Base-by-base conservation (phyloP, 2,113 vertebrate genomes). In the Chascanopsetta lugubris region DNA sequence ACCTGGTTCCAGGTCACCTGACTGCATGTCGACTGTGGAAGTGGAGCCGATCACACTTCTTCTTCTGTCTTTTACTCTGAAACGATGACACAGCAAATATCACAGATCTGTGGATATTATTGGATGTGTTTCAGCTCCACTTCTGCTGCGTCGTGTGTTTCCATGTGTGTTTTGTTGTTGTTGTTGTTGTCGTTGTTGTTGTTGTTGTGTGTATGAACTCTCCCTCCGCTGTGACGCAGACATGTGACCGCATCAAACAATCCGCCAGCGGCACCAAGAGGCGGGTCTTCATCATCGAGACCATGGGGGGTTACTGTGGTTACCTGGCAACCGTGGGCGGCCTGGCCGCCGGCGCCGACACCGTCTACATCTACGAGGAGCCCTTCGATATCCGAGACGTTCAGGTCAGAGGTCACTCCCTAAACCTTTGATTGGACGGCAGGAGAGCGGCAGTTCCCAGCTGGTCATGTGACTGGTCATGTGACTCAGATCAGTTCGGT, bases 281-380 rank as follows among this genome's bases (percentile, higher is more conserved):
- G 0, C 92, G 96, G 0, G 96, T 99, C 0, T 99, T 99, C 93
- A 98, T 98, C 94, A 99, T 99, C 0, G 97, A 99, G 91, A 98
- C 97, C 8, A 99, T 99, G 97, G 96, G 97, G 0, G 97, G 97
- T 25, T 99, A 96, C 84, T 98, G 97, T 0, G 97, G 97, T 6
- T 99, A 99, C 80, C 90, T 99, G 92, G 96, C 97, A 46, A 98
- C 93, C 2, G 96, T 99, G 88, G 96, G 96, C 0, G 97, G 92
- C 1, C 94, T 99, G 2, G 95, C 97, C 0, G 93, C 96, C 0
- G 96, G 97, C 0, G 97, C 97, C 0, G 97, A 99, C 36, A 94
- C 95, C 0, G 96, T 96, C 2, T 99, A 98, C 81, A 96, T 99
- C 88, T 98, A 94, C 0, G 97, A 99, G 73, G 97, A 99, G 54